Evolutionary conservation across 2,113 vertebrate species (phyloP).

Genomic region (Petrocephalus zakoni): DNA sequence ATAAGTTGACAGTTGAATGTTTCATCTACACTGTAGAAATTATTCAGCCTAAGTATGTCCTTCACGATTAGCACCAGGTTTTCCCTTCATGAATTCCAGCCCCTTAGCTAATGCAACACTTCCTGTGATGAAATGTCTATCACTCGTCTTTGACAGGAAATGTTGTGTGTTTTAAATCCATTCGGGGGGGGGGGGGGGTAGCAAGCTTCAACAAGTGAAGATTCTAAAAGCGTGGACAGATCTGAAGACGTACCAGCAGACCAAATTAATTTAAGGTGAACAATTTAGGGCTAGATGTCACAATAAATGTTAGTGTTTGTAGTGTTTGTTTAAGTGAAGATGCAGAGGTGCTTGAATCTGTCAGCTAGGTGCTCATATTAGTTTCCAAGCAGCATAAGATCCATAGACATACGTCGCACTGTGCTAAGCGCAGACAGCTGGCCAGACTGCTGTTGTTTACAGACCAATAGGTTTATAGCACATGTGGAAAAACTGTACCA

Average conservation of each 20-base stretch:
- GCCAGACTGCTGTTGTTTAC: too few relatives aligned
- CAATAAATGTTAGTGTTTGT: neutral
- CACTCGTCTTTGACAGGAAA: neutral
- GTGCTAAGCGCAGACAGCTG: too few relatives aligned
- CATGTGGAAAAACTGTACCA: neutral
- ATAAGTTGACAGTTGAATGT: neutral
- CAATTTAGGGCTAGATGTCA: neutral
- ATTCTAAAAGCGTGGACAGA: neutral
- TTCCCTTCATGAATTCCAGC: neutral
- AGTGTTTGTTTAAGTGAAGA: neutral
- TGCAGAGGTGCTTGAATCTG: neutral
- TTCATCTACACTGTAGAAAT: neutral
- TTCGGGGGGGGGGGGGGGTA: neutral
- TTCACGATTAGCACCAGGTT: neutral
- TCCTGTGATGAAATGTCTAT: neutral
- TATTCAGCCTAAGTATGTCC: neutral
- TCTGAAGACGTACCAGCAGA: neutral
- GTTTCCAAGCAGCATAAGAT: neutral
- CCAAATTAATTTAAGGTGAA: neutral
- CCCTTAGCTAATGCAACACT: neutral
- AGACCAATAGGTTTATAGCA: neutral
- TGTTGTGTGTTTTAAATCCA: neutral
- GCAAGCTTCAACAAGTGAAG: neutral
- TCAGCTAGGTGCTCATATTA: too few relatives aligned
- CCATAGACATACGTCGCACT: neutral